These are phyloP conservation scores for Lagopus leucura DNA, from an alignment of 2,113 vertebrate genomes.

Conservation along the genomic window DNA sequence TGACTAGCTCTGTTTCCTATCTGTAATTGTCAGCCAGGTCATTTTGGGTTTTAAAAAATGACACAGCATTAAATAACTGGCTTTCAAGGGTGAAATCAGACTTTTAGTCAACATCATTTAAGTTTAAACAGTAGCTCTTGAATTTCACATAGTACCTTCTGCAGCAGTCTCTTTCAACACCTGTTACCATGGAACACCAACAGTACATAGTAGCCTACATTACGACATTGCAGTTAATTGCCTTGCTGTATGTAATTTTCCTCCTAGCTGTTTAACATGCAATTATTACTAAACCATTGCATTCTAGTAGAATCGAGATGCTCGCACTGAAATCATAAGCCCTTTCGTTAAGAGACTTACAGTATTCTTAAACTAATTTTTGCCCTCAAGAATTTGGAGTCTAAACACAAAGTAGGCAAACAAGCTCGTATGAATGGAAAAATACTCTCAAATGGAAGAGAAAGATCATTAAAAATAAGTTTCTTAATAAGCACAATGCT, in stretches of 20 bases:
- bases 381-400: not conserved
- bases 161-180: constrained; percentile 6
- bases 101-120: constrained; percentile 45
- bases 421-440: not conserved
- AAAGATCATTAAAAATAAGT: not conserved
- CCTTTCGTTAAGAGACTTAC: constrained; percentile 4
- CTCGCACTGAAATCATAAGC: constrained; percentile 6
- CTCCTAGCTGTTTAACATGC: not conserved
- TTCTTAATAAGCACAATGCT: not conserved
- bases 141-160: constrained; percentile 1
- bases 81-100: constrained; percentile 19
- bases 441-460: not conserved
- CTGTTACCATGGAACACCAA: not conserved
- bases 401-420: not conserved
- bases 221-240: constrained; percentile 26
- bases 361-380: constrained; percentile 5
- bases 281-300: constrained; percentile 8
- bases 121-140: constrained; percentile 28
- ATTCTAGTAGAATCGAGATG: constrained; percentile 15
- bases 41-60: constrained; percentile 15
- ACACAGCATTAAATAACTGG: constrained; percentile 24
- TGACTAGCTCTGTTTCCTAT: not conserved
- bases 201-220: not conserved
- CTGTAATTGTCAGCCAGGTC: not conserved
- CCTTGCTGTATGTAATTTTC: not conserved